Evolutionary conservation across 2,888 invertebrate species (phyloP).

Genomic region (Trichopoda pennipes): DNA sequence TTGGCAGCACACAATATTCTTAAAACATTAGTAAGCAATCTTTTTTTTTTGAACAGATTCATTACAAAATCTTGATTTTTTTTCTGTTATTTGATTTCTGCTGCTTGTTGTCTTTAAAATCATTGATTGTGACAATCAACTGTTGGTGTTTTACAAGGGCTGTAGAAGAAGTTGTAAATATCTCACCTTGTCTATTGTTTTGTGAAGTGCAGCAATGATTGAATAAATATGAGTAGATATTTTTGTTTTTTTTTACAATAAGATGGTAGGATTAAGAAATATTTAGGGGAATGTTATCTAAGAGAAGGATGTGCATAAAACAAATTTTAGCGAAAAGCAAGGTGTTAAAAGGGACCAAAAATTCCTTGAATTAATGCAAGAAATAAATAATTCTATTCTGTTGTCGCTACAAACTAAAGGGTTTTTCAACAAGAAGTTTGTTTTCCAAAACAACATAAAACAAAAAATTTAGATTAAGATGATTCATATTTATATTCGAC

Average conservation of each 20-base stretch:
- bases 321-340: no score
- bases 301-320: no score
- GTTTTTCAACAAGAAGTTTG: no score
- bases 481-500: no score
- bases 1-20: constrained; percentile 39
- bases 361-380: no score
- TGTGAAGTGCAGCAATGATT: constrained; percentile 44
- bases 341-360: no score
- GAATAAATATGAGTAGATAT: constrained; percentile 11
- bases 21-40: constrained; percentile 31
- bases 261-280: background rate
- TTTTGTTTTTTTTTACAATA: background rate
- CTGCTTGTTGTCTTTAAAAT: constrained; percentile 37
- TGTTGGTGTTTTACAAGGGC: constrained; percentile 28
- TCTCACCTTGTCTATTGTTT: constrained; percentile 57
- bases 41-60: constrained; percentile 32
- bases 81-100: constrained; percentile 5
- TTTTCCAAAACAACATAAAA: no score
- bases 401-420: no score
- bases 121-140: constrained; percentile 48
- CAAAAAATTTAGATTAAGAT: no score
- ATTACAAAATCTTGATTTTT: constrained; percentile 45
- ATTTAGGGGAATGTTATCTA: background rate
- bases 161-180: constrained; percentile 49
- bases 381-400: no score